Evolutionary conservation across 2,888 invertebrate genomes (phyloP).

Genomic region (Smittia sp.): DNA sequence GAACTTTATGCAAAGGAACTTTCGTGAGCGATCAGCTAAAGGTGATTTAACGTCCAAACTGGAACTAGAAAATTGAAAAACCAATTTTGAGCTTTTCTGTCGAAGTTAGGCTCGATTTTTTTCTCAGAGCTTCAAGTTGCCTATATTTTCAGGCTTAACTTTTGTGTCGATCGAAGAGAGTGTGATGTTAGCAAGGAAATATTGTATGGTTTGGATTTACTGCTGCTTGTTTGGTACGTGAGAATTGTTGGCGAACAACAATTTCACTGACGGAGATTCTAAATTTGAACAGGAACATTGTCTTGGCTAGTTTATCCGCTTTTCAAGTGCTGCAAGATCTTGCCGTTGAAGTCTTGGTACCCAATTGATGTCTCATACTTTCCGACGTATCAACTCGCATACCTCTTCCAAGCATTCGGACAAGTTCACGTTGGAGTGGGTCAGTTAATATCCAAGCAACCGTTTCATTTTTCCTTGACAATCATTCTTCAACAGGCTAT

Average conservation of each 20-base stretch:
- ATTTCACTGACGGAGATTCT: neutral
- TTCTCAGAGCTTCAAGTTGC: neutral
- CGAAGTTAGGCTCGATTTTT: too few species aligned
- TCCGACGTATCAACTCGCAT: neutral
- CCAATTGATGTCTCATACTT: conserved; percentile 48
- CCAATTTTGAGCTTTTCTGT: neutral
- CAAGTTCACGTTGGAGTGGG: conserved; percentile 11
- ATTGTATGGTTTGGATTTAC: neutral
- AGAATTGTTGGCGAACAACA: neutral
- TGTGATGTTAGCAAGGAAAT: neutral
- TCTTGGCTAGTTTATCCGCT: conserved; percentile 46
- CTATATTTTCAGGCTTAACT: conserved; percentile 18
- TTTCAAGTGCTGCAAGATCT: conserved; percentile 45
- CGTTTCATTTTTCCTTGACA: neutral
- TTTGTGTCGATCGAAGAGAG: neutral
- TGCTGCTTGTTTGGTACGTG: conserved; percentile 1
- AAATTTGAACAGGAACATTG: conserved; percentile 1
- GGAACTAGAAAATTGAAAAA: neutral
- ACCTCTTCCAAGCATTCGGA: conserved; percentile 10
- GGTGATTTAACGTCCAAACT: neutral
- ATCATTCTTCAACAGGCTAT: neutral
- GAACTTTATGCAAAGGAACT: conserved; percentile 6
- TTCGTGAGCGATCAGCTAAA: conserved; percentile 18
- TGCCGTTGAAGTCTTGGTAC: conserved; percentile 50
- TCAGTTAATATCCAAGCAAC: neutral